These are phyloP conservation scores for Crotalus helleri DNA, from an alignment of 2,113 vertebrate species.

Conservation along the genomic window DNA sequence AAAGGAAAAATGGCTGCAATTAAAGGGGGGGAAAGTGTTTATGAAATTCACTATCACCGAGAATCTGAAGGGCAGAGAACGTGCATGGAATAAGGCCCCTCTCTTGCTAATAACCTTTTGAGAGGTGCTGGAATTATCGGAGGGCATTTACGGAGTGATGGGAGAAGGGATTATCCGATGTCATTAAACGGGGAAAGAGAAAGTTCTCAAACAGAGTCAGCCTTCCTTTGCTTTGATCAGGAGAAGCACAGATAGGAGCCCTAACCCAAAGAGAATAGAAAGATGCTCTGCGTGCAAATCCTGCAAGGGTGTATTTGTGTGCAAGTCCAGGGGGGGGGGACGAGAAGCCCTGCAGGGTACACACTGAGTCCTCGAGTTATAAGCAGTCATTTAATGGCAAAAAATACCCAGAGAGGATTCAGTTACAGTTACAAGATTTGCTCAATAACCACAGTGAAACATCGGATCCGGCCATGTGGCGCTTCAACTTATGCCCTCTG, in stretches of 20 bases:
- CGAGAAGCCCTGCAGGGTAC: neutral
- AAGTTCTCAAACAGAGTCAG: no score
- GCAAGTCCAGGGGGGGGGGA: neutral
- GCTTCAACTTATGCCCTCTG: no score
- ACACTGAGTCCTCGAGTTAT: no score
- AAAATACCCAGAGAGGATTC: no score
- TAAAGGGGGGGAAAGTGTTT: slow-evolving; percentile 49
- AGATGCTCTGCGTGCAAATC: neutral
- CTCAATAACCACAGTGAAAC: no score
- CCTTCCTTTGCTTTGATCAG: no score
- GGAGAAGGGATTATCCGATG: slow-evolving; percentile 39
- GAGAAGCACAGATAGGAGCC: no score
- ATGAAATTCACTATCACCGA: slow-evolving; percentile 64
- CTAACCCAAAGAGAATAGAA: no score
- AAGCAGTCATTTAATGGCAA: no score
- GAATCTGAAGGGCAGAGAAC: slow-evolving; percentile 55
- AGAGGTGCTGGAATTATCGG: slow-evolving; percentile 59
- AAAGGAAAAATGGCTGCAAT: slow-evolving; percentile 60
- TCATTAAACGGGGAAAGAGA: no score
- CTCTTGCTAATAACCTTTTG: slow-evolving; percentile 50
- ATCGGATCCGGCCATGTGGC: no score
- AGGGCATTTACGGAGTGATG: slow-evolving; percentile 49
- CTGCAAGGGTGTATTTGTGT: neutral
- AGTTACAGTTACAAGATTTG: no score
- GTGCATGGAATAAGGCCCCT: slow-evolving; percentile 45